Evolutionary conservation across 2,113 vertebrate genomes (phyloP).

Genomic region (Gadus macrocephalus): DNA sequence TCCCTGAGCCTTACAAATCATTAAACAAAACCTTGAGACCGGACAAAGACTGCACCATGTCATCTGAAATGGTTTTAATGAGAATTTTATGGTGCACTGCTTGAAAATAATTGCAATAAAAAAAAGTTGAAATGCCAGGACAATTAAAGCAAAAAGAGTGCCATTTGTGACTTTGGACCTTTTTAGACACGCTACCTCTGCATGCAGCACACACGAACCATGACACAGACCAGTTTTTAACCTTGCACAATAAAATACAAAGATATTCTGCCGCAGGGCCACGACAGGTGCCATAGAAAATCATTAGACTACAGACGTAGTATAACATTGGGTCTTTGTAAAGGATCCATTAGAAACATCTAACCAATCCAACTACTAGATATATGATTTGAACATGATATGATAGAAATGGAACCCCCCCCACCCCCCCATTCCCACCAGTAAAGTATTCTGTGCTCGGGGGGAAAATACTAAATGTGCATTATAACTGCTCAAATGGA

Average conservation of each 20-base stretch:
- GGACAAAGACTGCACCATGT: constrained; percentile 34
- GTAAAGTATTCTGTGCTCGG: no score
- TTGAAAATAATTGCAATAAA: constrained; percentile 62
- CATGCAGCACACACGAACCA: not conserved
- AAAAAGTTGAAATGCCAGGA: constrained; percentile 22
- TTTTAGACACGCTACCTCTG: not conserved
- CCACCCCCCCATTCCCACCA: no score
- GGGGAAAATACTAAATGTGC: no score
- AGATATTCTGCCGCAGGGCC: no score
- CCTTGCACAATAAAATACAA: not conserved
- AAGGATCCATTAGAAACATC: no score
- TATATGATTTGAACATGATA: no score
- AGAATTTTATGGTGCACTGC: constrained; percentile 55
- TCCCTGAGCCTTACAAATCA: constrained; percentile 1
- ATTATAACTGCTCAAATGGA: no score
- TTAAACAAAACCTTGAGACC: constrained; percentile 28
- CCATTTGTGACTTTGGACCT: constrained; percentile 23
- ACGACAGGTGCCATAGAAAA: no score
- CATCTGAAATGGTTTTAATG: constrained; percentile 48
- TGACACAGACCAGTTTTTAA: not conserved
- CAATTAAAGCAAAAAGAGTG: constrained; percentile 35
- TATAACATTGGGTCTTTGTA: not conserved
- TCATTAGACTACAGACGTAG: no score
- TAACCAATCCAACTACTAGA: no score
- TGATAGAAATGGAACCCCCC: no score